phyloP scores from a whole-genome alignment of 2,113 vertebrate species.

The Nipponia nippon region DNA sequence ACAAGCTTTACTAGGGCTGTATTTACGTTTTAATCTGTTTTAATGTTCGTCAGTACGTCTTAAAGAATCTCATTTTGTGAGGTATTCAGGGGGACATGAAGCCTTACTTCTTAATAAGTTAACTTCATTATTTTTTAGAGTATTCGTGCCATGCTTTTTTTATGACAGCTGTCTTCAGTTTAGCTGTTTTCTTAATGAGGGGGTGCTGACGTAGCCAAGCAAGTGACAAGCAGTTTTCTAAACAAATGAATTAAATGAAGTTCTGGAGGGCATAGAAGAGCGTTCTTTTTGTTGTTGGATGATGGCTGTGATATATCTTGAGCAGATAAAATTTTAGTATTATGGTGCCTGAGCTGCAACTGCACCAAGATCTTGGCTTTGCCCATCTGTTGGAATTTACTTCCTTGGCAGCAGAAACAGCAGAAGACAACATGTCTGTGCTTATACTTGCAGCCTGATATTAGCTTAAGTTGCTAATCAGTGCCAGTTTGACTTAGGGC shows the following conservation, averaged over 20 bases:
- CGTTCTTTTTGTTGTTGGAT: not conserved
- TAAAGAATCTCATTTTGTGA: not conserved
- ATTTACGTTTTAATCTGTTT: not conserved
- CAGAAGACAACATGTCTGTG: not conserved
- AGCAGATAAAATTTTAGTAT: not conserved
- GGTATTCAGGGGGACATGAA: not conserved
- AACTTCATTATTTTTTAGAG: not conserved
- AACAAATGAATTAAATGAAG: not conserved
- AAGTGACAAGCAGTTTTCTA: not conserved
- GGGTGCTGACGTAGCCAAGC: not conserved
- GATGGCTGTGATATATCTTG: not conserved
- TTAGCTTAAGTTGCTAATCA: not conserved
- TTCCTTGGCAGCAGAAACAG: not conserved
- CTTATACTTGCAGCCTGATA: not conserved
- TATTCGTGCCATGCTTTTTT: not conserved
- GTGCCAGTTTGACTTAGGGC: not conserved
- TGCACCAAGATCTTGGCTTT: not conserved
- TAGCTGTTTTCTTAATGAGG: not conserved
- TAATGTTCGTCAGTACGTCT: not conserved
- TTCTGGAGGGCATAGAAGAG: not conserved
- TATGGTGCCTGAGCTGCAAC: not conserved
- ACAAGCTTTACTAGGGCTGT: not conserved
- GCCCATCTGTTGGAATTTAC: not conserved
- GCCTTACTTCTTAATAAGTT: not conserved
- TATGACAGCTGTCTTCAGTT: not conserved